Percentiles rank a stretch among this genome's conserved stretches.
These are phyloP conservation scores for Bactericera cockerelli DNA, from an alignment of 1,140 invertebrate genomes.

Conservation along the genomic window DNA sequence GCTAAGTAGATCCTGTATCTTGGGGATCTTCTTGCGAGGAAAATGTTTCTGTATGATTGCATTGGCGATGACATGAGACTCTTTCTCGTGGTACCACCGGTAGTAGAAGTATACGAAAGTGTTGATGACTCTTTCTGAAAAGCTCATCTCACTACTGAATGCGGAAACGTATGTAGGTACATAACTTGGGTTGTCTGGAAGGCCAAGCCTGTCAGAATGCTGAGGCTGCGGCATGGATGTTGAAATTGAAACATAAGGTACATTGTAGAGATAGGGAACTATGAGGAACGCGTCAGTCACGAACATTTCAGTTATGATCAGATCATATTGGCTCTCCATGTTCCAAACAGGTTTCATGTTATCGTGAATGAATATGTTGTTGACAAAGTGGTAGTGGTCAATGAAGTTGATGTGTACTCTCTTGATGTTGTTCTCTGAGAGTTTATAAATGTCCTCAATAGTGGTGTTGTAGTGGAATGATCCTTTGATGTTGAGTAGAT, in stretches of 20 bases:
- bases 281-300: conserved; percentile 16
- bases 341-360: neutral
- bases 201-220: conserved; percentile 31
- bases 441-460: neutral
- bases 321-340: neutral
- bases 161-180: conserved; percentile 13
- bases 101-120: conserved; percentile 7
- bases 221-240: conserved; percentile 41
- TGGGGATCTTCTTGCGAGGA: neutral
- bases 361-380: neutral
- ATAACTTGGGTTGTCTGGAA: conserved; percentile 18
- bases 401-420: conserved; percentile 1
- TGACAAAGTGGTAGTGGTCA: neutral
- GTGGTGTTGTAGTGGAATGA: neutral
- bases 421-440: neutral
- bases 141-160: conserved; percentile 33
- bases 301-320: neutral
- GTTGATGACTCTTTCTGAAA: conserved; percentile 28
- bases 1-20: neutral
- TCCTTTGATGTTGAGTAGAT: conserved; percentile 1
- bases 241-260: conserved; percentile 31
- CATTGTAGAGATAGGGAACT: conserved; percentile 18
- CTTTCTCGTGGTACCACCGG: neutral
- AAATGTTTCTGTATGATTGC: neutral
- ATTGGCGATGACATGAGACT: neutral